A percentile compares a stretch with the other conserved stretches of the same genome.
These are phyloP conservation scores for Emberiza fucata DNA, from an alignment of 2,113 vertebrate species.

Conservation along the genomic window DNA sequence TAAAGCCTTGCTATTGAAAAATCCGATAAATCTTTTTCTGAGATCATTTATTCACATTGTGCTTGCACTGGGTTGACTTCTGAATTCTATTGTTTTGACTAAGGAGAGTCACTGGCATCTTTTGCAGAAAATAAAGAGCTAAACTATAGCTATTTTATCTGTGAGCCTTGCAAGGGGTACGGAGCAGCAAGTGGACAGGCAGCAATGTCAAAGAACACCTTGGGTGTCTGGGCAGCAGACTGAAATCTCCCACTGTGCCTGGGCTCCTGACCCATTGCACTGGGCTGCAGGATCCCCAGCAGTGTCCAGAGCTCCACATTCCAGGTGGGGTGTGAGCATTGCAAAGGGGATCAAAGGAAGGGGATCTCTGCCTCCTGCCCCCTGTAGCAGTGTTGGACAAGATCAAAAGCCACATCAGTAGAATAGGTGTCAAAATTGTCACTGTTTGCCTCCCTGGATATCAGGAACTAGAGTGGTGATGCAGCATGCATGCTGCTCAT, in stretches of 20 bases:
- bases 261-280: background rate
- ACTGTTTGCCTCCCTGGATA: background rate
- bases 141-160: background rate
- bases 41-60: background rate
- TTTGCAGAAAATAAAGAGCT: background rate
- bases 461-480: background rate
- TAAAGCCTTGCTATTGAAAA: background rate
- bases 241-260: fast-evolving
- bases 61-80: background rate
- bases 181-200: background rate
- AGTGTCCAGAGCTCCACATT: background rate
- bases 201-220: background rate
- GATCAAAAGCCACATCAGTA: background rate
- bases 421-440: background rate
- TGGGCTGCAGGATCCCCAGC: background rate
- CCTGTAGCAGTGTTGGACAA: background rate
- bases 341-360: background rate
- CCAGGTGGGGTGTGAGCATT: background rate
- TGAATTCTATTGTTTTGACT: background rate
- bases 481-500: background rate
- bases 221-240: background rate
- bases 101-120: background rate
- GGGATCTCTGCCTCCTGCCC: background rate
- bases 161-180: background rate
- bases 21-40: background rate